A percentile compares a stretch with the other conserved stretches of the same genome.
These are phyloP conservation scores for Diaperis boleti DNA, from an alignment of 2,888 invertebrate species.

Conservation along the genomic window DNA sequence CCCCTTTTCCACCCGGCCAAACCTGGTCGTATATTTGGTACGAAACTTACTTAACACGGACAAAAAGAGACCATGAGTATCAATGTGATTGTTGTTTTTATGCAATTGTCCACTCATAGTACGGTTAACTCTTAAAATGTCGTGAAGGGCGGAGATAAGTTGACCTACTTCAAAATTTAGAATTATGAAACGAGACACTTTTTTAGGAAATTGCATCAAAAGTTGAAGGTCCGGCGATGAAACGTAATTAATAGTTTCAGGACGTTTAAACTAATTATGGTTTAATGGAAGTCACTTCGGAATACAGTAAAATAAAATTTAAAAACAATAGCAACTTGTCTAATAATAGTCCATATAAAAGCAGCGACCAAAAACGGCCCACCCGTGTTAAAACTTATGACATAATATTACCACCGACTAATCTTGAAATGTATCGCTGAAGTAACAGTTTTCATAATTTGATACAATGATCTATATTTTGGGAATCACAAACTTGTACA, in stretches of 20 bases:
- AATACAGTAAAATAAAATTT: too few species aligned
- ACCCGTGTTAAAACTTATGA: conserved; percentile 25
- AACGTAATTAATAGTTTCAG: conserved; percentile 22
- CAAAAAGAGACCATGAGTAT: conserved; percentile 27
- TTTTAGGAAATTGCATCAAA: conserved; percentile 41
- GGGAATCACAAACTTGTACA: background rate
- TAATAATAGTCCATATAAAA: too few species aligned
- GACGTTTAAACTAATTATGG: conserved; percentile 5
- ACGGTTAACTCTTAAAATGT: conserved; percentile 19
- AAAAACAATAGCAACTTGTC: too few species aligned
- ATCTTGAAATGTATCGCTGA: conserved; percentile 19
- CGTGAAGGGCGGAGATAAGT: conserved; percentile 35
- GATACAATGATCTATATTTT: conserved; percentile 19
- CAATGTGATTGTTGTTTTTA: conserved; percentile 37
- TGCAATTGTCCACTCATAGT: conserved; percentile 27
- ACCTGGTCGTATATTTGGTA: conserved; percentile 9
- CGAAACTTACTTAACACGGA: conserved; percentile 13
- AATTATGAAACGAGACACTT: conserved; percentile 23
- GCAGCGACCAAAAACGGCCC: conserved; percentile 24
- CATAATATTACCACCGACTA: conserved; percentile 3
- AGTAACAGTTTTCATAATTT: conserved; percentile 9
- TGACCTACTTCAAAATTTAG: conserved; percentile 34
- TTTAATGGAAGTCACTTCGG: too few species aligned
- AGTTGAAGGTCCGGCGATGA: conserved; percentile 23
- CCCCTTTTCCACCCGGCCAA: conserved; percentile 6